Base-by-base conservation (phyloP, 30 jellyfish, hydroid and myxozoan genomes). In the Mastigias papua region DNA sequence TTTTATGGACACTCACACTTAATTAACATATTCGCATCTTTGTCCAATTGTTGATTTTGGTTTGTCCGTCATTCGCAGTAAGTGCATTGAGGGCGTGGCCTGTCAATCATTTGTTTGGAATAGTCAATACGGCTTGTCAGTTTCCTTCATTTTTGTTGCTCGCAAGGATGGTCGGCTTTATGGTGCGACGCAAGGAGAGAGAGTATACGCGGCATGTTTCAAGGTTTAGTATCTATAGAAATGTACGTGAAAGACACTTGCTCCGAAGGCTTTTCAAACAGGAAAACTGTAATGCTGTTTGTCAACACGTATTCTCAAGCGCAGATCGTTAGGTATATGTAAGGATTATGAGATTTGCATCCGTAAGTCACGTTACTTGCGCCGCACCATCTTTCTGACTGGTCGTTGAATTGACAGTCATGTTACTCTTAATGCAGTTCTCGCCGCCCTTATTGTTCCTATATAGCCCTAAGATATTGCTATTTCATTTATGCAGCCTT, bases 311-410 rank as follows among this genome's bases (percentile, higher is more conserved):
- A 70, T 85, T 85, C 94, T 46, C 94, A 42, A 60, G 75, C 65
- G 76, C 67, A 85, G 94, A 85, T 85, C 94, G 94, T 85, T 85
- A 85, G 73, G 94, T 85, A 85, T 85, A 85, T 85, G 94, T 77
- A 70, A 85, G 94, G 94, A 85, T 85, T 85, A 85, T 34, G 73
- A 67, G 88, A 46, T 72, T 85, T 85, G 82, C 66, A 76, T 35
- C 73, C 82, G 32, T 33, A 58, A 85, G 94, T 71, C 94, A 85
- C 87, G 94, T 85, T 85, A 85, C 76, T 73, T 25, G 49, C 29
- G 91, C 67, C 82, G 90, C 90, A 50, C 21, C 73, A 48, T 32
- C 58, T 54, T 25, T 64, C 78, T 61, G 73, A 67, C 79, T 68
- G 84, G 91, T 81, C 69, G 74, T 34, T 48, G 69, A 28, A 81